phyloP scores from a whole-genome alignment of 2,113 vertebrate genomes.

The Gopherus flavomarginatus region DNA sequence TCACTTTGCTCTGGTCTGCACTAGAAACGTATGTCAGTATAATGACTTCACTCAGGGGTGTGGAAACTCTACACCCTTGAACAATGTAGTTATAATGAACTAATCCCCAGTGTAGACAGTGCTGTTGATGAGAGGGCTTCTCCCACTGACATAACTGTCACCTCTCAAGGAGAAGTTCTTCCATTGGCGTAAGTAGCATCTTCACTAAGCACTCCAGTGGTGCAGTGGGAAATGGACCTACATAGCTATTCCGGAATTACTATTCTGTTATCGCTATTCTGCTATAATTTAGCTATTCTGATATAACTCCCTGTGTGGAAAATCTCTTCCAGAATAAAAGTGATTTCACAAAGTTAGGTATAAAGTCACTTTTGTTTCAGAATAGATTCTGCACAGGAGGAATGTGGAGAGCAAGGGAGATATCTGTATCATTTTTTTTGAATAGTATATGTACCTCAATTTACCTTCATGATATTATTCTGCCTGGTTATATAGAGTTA shows the following conservation, averaged over 20 bases:
- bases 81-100: not conserved
- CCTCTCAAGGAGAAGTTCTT: not conserved
- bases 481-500: conserved; percentile 26
- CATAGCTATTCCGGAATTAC: not conserved
- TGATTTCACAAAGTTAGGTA: conserved; percentile 37
- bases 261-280: not conserved
- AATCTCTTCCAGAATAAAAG: conserved; percentile 38
- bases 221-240: not conserved
- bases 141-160: not conserved
- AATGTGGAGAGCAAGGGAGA: not conserved
- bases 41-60: not conserved
- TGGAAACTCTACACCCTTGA: not conserved
- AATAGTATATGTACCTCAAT: conserved; percentile 12
- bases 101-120: not conserved
- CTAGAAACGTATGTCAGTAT: not conserved
- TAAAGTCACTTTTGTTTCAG: conserved; percentile 47
- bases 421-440: conserved; percentile 10
- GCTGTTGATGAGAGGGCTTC: not conserved
- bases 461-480: conserved; percentile 36
- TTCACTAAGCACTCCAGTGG: not conserved
- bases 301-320: conserved; percentile 15
- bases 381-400: not conserved
- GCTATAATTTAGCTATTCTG: conserved; percentile 20
- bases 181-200: not conserved
- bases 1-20: not conserved